Conservation (phyloP, 2,888 invertebrate genomes). For the Apamea epomidion region DNA sequence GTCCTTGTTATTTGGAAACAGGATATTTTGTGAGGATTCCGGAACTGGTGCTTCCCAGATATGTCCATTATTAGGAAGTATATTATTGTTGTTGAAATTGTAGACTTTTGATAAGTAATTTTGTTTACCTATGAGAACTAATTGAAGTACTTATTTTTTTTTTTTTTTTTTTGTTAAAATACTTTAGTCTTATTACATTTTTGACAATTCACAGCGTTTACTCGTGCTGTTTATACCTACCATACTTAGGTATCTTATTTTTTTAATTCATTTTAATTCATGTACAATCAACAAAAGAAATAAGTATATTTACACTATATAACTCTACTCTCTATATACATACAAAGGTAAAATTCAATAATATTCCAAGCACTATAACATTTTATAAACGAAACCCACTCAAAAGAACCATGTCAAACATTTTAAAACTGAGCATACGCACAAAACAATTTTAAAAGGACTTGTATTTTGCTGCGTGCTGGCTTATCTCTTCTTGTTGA, state of each 20-base stretch:
- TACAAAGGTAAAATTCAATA: neutral
- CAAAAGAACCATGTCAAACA: slow-evolving; percentile 8
- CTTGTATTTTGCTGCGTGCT: slow-evolving; percentile 9
- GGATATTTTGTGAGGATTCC: neutral
- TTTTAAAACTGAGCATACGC: slow-evolving; percentile 4
- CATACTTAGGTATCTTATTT: neutral
- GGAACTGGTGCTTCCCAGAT: neutral
- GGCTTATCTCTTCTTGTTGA: slow-evolving; percentile 46
- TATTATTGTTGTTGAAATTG: neutral
- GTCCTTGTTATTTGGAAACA: slow-evolving; percentile 21
- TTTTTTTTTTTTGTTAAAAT: neutral
- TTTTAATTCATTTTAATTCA: neutral
- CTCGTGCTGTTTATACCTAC: neutral
- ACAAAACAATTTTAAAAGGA: slow-evolving; percentile 21
- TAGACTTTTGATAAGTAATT: neutral
- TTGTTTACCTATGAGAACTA: neutral
- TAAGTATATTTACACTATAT: neutral
- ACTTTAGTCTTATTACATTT: neutral
- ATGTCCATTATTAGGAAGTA: too few relatives aligned
- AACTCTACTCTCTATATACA: too few relatives aligned
- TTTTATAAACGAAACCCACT: neutral
- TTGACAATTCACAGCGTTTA: slow-evolving; percentile 9
- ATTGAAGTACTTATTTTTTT: neutral
- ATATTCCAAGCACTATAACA: neutral
- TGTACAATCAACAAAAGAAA: neutral